Conservation (phyloP, 2,888 invertebrate species). For the Drosophila kambysellisi region DNA sequence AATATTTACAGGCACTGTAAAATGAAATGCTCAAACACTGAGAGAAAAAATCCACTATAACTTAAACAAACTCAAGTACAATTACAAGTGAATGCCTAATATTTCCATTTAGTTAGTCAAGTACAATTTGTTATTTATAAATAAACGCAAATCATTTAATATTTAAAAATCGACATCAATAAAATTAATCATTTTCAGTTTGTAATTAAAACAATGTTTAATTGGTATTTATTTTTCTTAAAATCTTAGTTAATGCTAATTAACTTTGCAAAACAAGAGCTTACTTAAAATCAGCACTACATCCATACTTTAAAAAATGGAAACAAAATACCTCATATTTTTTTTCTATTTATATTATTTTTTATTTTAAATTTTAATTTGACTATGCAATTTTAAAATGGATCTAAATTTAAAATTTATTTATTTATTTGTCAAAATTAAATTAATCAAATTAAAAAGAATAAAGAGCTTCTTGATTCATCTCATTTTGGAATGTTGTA, state of each 20-base stretch:
- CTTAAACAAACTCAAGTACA: neutral
- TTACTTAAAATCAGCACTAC: neutral
- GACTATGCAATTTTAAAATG: too few species aligned
- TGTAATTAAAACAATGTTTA: neutral
- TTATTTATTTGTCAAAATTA: too few species aligned
- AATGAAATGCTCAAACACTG: neutral
- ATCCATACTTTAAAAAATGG: too few species aligned
- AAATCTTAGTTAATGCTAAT: neutral
- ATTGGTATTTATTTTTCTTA: neutral
- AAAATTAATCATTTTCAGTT: too few species aligned
- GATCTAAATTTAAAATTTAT: too few species aligned
- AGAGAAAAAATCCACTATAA: neutral
- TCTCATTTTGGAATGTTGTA: neutral
- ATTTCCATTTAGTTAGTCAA: neutral
- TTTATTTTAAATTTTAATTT: too few species aligned
- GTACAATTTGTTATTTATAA: too few species aligned
- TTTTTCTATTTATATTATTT: too few species aligned
- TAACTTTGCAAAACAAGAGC: neutral
- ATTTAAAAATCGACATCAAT: too few species aligned
- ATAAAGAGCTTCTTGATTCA: neutral
- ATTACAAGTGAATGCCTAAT: neutral
- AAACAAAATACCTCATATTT: too few species aligned
- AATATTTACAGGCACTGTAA: constrained; percentile 20
- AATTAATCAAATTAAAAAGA: neutral
- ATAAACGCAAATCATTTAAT: too few species aligned